These are phyloP conservation scores for Magallana angulata DNA, from an alignment of 1,140 invertebrate genomes.

Conservation along the genomic window DNA sequence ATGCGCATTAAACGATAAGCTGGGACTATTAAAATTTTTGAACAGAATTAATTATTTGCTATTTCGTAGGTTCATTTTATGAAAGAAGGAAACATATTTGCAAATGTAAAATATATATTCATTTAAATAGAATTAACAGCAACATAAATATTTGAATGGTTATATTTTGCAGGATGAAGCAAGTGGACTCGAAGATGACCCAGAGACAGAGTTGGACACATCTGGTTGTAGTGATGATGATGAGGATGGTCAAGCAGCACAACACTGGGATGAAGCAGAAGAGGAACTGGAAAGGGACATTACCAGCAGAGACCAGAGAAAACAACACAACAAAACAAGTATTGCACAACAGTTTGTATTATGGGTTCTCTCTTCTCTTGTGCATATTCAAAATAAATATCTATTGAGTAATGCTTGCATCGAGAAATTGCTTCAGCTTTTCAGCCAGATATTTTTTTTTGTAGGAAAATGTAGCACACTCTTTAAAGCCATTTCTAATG, in stretches of 20 bases:
- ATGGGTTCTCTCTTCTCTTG: slow-evolving; percentile 22
- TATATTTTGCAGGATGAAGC: slow-evolving; percentile 19
- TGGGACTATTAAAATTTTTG: too few species aligned
- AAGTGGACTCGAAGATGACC: not conserved
- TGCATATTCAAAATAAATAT: slow-evolving; percentile 9
- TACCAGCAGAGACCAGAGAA: not conserved
- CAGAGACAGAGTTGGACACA: not conserved
- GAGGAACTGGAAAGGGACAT: slow-evolving; percentile 7
- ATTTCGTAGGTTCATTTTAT: too few species aligned
- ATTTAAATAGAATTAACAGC: too few species aligned
- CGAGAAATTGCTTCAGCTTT: slow-evolving; percentile 12
- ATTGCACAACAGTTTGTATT: slow-evolving; percentile 21
- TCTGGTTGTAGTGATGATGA: not conserved
- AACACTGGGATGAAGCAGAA: slow-evolving; percentile 38
- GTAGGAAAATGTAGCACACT: slow-evolving; percentile 18
- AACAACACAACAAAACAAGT: not conserved
- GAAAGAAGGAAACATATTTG: too few species aligned
- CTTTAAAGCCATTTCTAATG: not conserved
- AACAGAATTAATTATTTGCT: too few species aligned
- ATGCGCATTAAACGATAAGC: too few species aligned
- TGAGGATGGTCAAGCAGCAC: slow-evolving; percentile 1
- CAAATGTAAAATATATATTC: too few species aligned
- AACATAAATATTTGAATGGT: not conserved
- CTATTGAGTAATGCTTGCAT: slow-evolving; percentile 33
- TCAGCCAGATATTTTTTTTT: slow-evolving; percentile 6